Conservation (phyloP, 2,888 invertebrate species). For the Epinotia brunnichana region DNA sequence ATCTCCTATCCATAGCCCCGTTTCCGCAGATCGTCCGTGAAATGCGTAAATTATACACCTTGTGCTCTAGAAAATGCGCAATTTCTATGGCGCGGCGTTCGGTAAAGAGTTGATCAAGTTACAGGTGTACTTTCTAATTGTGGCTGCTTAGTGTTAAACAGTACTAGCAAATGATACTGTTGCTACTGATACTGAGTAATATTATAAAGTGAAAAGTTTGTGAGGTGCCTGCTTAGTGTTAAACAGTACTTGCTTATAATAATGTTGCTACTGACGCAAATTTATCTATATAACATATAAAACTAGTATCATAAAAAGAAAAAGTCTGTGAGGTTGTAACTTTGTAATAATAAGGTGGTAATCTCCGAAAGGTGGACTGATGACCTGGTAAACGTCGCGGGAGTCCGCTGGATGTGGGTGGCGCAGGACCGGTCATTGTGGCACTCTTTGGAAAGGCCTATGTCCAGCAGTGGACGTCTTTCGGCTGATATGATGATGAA, state of each 20-base stretch:
- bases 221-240: not conserved
- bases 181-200: not conserved
- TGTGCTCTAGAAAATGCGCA: constrained; percentile 29
- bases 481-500: too few species aligned
- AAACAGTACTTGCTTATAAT: not conserved
- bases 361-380: too few species aligned
- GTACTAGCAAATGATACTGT: not conserved
- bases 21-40: constrained; percentile 49
- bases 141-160: constrained; percentile 18
- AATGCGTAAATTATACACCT: constrained; percentile 51
- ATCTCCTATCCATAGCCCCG: constrained; percentile 47
- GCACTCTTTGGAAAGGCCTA: too few species aligned
- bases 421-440: too few species aligned
- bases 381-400: too few species aligned
- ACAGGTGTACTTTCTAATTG: constrained; percentile 26
- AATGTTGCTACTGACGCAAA: too few species aligned
- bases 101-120: constrained; percentile 17
- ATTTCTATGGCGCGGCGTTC: constrained; percentile 5
- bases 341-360: too few species aligned
- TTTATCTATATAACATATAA: too few species aligned
- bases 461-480: too few species aligned
- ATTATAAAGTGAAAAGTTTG: not conserved
- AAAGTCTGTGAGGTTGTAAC: not conserved
- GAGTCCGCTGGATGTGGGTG: too few species aligned
- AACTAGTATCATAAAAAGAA: too few species aligned